phyloP scores from a whole-genome alignment of 2,888 invertebrate species.

The Aporophyla nigra region DNA sequence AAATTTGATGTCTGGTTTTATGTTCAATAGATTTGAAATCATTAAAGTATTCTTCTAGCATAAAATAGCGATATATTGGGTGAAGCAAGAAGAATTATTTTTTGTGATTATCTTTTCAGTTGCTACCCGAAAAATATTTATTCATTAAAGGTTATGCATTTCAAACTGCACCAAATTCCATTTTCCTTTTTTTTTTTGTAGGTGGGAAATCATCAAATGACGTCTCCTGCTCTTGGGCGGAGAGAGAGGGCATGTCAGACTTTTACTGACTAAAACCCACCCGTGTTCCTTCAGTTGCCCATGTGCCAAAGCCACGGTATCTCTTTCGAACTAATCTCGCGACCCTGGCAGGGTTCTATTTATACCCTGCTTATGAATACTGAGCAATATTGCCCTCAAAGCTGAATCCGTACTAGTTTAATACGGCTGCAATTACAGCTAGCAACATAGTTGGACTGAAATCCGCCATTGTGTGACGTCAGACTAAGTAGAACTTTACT shows the following conservation, averaged over 20 bases:
- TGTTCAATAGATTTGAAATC: neutral
- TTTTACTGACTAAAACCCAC: too few species aligned
- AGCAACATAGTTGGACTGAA: slow-evolving; percentile 37
- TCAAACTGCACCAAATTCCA: too few species aligned
- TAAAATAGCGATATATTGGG: neutral
- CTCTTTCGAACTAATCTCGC: too few species aligned
- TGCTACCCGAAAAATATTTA: neutral
- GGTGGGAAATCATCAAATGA: too few species aligned
- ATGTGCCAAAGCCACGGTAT: too few species aligned
- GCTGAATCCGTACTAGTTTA: slow-evolving; percentile 29
- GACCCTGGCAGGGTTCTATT: too few species aligned
- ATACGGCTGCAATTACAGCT: slow-evolving; percentile 24
- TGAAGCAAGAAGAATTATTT: slow-evolving; percentile 6
- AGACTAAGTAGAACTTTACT: slow-evolving; percentile 27
- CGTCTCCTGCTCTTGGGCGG: too few species aligned
- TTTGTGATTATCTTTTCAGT: neutral
- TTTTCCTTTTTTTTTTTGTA: too few species aligned
- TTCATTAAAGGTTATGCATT: too few species aligned
- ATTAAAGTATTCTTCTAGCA: neutral
- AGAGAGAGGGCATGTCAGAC: too few species aligned
- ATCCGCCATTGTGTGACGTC: slow-evolving; percentile 30
- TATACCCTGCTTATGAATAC: neutral
- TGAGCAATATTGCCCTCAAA: slow-evolving; percentile 8
- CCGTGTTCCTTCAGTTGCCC: too few species aligned
- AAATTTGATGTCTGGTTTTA: neutral